Conservation (phyloP, 2,113 vertebrate genomes). For the Pterocles burchelli region DNA sequence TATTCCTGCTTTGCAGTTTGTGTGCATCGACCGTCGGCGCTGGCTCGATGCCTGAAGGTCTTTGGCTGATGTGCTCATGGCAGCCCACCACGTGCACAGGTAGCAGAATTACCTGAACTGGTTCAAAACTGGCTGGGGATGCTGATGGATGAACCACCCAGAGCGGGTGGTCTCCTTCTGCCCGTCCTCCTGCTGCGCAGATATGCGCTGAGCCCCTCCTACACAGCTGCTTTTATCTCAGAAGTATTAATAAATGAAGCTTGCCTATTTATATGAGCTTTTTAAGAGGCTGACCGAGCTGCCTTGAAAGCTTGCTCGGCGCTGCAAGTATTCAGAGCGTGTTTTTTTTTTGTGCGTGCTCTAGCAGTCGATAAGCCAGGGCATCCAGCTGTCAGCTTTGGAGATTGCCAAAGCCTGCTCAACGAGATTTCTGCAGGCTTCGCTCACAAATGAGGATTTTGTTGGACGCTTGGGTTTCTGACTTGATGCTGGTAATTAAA, state of each 20-base stretch:
- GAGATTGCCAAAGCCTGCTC: slow-evolving; percentile 48
- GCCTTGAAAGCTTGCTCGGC: slow-evolving; percentile 11
- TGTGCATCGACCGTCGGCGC: accelerated
- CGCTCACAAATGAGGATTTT: slow-evolving; percentile 38
- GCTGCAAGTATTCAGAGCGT: slow-evolving; percentile 15
- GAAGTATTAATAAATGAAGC: slow-evolving; percentile 45
- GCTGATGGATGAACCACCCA: no score
- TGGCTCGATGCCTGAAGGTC: neutral
- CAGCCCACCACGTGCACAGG: neutral
- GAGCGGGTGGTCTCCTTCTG: neutral
- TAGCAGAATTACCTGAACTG: neutral
- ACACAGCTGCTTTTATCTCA: neutral
- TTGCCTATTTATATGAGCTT: slow-evolving; percentile 34
- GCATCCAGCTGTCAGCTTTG: slow-evolving; percentile 59
- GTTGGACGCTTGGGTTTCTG: slow-evolving; percentile 18
- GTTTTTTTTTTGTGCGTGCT: neutral
- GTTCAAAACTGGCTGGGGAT: neutral
- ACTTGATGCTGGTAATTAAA: slow-evolving; percentile 56
- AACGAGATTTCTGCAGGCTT: slow-evolving; percentile 19
- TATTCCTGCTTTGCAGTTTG: neutral
- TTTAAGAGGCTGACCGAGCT: neutral
- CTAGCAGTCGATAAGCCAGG: slow-evolving; percentile 47
- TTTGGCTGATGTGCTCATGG: neutral
- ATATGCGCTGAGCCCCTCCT: neutral
- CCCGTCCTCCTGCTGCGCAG: neutral